These are phyloP conservation scores for Agriotes lineatus DNA, from an alignment of 2,888 invertebrate genomes.

Conservation along the genomic window DNA sequence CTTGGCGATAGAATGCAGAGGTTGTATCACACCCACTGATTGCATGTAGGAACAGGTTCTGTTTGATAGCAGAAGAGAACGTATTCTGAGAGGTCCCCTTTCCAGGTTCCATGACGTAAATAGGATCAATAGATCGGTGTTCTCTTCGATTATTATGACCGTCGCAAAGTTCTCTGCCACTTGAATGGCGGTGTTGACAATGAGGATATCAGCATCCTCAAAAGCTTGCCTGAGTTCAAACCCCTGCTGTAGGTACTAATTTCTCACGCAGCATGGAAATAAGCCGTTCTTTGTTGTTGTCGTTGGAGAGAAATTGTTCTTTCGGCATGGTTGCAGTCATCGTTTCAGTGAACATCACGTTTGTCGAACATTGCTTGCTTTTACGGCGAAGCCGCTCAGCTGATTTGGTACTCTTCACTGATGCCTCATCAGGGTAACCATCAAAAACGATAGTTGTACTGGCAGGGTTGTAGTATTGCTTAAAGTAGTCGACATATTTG, in stretches of 20 bases:
- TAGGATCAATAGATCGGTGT: constrained; percentile 4
- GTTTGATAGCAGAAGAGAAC: too few relatives aligned
- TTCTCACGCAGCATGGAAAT: neutral
- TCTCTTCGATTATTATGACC: neutral
- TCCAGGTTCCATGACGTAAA: neutral
- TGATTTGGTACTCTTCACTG: too few relatives aligned
- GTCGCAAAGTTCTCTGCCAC: constrained; percentile 11
- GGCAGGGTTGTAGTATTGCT: too few relatives aligned
- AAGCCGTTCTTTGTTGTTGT: neutral
- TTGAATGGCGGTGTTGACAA: constrained; percentile 18
- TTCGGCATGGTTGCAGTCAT: neutral
- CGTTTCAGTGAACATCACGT: neutral
- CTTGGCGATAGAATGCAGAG: too few relatives aligned
- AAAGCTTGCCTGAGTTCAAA: neutral
- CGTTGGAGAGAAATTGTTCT: neutral
- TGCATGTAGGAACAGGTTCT: too few relatives aligned
- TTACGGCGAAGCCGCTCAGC: too few relatives aligned
- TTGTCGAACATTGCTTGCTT: too few relatives aligned
- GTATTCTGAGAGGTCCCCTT: neutral
- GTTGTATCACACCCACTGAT: too few relatives aligned
- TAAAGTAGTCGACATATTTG: neutral
- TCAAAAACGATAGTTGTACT: too few relatives aligned
- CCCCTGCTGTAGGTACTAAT: neutral
- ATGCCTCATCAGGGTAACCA: too few relatives aligned
- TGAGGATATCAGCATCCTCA: neutral